phyloP scores from a whole-genome alignment of 2,888 invertebrate genomes.

The Morpho deidamia region DNA sequence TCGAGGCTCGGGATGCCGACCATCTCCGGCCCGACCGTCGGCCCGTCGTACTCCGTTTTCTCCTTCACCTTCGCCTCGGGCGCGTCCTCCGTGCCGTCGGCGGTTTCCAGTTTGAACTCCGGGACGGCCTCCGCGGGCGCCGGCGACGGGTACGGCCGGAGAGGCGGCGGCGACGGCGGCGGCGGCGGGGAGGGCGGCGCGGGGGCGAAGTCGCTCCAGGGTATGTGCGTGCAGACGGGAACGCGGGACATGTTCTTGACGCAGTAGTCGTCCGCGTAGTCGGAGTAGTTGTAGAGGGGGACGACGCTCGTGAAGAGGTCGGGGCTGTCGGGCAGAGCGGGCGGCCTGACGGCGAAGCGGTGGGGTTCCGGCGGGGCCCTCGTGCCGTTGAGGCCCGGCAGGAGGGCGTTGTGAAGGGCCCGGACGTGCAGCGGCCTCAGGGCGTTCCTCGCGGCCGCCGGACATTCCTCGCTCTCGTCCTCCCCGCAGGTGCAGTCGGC shows the following conservation, averaged over 20 bases:
- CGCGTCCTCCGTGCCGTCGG: constrained; percentile 2
- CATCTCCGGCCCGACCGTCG: constrained; percentile 31
- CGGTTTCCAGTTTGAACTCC: constrained; percentile 16
- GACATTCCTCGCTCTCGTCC: constrained; percentile 42
- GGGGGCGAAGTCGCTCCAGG: constrained; percentile 62
- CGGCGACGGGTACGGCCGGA: constrained; percentile 53
- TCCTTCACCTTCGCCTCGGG: constrained; percentile 23
- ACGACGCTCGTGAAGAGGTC: constrained; percentile 62
- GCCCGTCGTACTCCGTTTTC: constrained; percentile 16
- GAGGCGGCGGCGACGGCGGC: constrained; percentile 51
- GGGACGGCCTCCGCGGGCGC: constrained; percentile 26
- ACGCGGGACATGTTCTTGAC: constrained; percentile 59
- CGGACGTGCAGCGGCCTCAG: constrained; percentile 72
- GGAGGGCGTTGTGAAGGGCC: constrained; percentile 71
- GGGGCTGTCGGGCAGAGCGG: constrained; percentile 40
- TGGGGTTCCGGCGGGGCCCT: constrained; percentile 60
- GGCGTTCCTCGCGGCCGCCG: constrained; percentile 47
- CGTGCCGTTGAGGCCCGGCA: constrained; percentile 81
- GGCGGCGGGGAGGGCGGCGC: constrained; percentile 54
- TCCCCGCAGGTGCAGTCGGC: constrained; percentile 47
- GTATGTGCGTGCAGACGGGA: constrained; percentile 50
- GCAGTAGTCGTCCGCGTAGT: constrained; percentile 69
- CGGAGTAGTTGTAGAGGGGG: constrained; percentile 67
- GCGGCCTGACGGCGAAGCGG: constrained; percentile 57
- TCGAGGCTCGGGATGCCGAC: constrained; percentile 40